These are phyloP conservation scores for Hippocampus zosterae DNA, from an alignment of 2,113 vertebrate genomes.

Conservation along the genomic window DNA sequence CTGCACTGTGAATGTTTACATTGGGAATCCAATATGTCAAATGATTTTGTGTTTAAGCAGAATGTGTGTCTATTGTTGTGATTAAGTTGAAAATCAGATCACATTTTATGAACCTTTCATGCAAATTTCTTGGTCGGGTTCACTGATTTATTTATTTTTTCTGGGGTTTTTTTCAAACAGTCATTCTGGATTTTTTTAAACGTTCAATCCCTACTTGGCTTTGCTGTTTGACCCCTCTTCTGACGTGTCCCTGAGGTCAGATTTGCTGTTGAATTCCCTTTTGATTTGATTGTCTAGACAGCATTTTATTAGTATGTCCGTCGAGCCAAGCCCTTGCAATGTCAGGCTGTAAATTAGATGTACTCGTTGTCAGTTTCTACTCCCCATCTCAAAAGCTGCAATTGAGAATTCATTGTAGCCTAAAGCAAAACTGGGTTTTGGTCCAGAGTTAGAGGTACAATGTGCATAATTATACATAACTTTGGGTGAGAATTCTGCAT, in stretches of 20 bases:
- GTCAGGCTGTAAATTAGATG: conserved; percentile 72
- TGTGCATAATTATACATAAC: not conserved
- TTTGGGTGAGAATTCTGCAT: not conserved
- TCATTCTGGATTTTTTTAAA: not conserved
- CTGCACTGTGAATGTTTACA: not conserved
- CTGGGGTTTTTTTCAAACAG: too few species aligned
- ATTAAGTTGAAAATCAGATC: too few species aligned
- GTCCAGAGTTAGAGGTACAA: conserved; percentile 21
- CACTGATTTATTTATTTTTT: too few species aligned
- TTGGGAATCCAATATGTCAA: too few species aligned
- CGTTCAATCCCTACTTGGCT: not conserved
- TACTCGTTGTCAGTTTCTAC: conserved; percentile 64
- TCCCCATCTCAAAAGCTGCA: conserved; percentile 64
- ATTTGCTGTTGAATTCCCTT: conserved; percentile 43
- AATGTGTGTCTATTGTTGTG: not conserved
- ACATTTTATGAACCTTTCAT: too few species aligned
- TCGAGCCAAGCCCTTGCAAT: conserved; percentile 62
- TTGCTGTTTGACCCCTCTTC: conserved; percentile 14
- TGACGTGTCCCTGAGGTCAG: conserved; percentile 46
- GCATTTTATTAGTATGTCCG: conserved; percentile 69
- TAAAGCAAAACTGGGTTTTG: conserved; percentile 27
- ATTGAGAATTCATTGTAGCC: conserved; percentile 71
- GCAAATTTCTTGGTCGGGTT: too few species aligned
- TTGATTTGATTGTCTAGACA: conserved; percentile 74
- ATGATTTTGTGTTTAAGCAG: not conserved